Evolutionary conservation across 2,888 invertebrate species (phyloP), one percentile per base, ranked within the genome.

Genomic region (Oligia fasciuncula): DNA sequence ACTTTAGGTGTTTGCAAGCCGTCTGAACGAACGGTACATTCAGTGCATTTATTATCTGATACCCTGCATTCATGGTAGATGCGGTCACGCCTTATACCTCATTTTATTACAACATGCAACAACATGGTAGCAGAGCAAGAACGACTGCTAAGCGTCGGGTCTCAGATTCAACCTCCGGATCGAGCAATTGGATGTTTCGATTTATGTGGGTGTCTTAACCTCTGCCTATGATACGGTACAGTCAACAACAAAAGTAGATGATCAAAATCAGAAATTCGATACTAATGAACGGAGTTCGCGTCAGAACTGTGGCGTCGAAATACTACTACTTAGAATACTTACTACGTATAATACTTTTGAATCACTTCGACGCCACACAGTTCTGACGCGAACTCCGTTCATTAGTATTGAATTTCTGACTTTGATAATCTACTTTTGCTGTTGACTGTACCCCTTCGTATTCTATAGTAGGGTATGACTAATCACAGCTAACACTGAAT

Each of bases 51-150:
- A 23, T 35, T 69, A 51, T 69, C 35, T 69, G 51, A 69, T 35
- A 35, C 23, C 14, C 40, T 11, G 23, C 40, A 40, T 23, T n/a
- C 23, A 40, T 40, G 17, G 40, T 40, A 40, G 23, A 9, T 40
- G 70, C 9, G 54, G 40, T n/a, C 35, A 40, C 54, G 17, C 23
- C 46, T 75, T 75, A 75, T 62, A n/a, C 49, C 75, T 76, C 6
- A 46, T 1, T n/a, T 60, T 35, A 35, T 74, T 74, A 75, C 23
- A 49, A 74, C 19, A 68, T 17, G 43, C 23, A 14, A 14, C 43
- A 67, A 40, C n/a, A 73, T 51, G 4, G 19, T 17, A 43, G 29
- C 5, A 29, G 5, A 70, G 40, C 40, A 54, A 43, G 3, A 19
- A 54, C 23, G 19, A 19, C 19, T 43, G 40, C 17, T 23, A 70